Evolutionary conservation across 2,888 invertebrate genomes (phyloP), one percentile per base, ranked within the genome.

Genomic region (Girardia tigrina): DNA sequence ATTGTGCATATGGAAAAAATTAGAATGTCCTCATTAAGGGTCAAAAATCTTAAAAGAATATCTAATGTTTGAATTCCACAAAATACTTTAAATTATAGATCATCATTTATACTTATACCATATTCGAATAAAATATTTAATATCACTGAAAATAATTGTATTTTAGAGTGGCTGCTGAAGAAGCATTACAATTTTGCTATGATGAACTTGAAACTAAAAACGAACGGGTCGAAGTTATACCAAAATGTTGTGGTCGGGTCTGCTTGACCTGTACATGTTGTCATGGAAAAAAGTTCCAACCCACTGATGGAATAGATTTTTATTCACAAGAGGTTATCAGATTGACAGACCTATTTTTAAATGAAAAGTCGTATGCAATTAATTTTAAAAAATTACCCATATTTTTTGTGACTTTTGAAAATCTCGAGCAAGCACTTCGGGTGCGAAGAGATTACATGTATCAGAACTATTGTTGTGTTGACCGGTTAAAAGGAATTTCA

Each of bases 131-230:
- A n/a, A n/a, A n/a, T n/a, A n/a, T n/a, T n/a, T n/a, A n/a, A n/a
- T n/a, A n/a, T n/a, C n/a, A n/a, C n/a, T n/a, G n/a, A n/a, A n/a
- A n/a, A n/a, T n/a, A n/a, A n/a, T n/a, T n/a, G n/a, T n/a, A 20
- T 56, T 56, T n/a, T 16, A 56, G 56, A 56, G 56, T 56, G n/a
- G 56, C 56, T 56, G 56, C 56, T 2, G 56, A 56, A 56, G 56
- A 56, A 56, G 56, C 56, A 8, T 16, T 56, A 56, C 56, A 56
- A 56, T 56, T 8, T 56, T 56, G 56, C n/a, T 56, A 56, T 16
- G 56, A 56, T 6, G 8, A 56, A 16, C 23, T 56, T n/a, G 56
- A 56, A 56, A 4, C 6, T 56, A 4, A 56, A 6, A 56, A 56
- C n/a, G 20, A 56, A 6, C 56, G 56, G 23, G n/a, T 56, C n/a